Conservation (phyloP, 1,140 invertebrate species). For the Berghia stephanieae region DNA sequence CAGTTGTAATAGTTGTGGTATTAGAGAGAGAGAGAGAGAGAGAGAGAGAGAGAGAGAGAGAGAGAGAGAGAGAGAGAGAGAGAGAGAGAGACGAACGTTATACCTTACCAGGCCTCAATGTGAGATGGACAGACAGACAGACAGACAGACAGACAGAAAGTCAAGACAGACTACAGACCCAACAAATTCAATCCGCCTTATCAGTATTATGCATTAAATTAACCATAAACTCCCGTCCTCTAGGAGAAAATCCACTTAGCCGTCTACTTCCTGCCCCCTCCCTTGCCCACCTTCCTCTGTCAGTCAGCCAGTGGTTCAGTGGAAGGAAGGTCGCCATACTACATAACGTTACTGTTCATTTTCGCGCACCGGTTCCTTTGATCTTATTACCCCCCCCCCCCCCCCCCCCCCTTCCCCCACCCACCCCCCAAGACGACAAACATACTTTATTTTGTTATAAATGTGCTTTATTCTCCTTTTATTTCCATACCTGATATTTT, state of each 20-base stretch:
- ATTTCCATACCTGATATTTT: background rate
- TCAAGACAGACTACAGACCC: background rate
- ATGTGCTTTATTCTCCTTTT: background rate
- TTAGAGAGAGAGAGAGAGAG: background rate
- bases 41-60: background rate
- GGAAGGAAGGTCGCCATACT: too few species aligned
- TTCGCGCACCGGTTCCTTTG: background rate
- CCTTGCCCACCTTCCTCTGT: background rate
- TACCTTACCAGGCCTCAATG: background rate
- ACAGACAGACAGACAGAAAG: constrained; percentile 3
- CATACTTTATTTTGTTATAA: background rate
- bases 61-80: background rate
- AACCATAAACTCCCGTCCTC: background rate
- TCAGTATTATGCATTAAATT: background rate
- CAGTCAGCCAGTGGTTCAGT: too few species aligned
- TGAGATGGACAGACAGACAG: background rate
- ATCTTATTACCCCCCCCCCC: background rate
- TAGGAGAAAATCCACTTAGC: background rate
- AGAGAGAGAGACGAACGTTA: background rate
- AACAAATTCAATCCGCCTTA: background rate
- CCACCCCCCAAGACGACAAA: background rate
- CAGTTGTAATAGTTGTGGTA: too few species aligned
- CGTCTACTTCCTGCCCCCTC: background rate
- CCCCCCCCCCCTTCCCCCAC: background rate
- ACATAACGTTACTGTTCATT: background rate